Conservation (phyloP, 2,113 vertebrate species). For the Heterotilapia buettikoferi region DNA sequence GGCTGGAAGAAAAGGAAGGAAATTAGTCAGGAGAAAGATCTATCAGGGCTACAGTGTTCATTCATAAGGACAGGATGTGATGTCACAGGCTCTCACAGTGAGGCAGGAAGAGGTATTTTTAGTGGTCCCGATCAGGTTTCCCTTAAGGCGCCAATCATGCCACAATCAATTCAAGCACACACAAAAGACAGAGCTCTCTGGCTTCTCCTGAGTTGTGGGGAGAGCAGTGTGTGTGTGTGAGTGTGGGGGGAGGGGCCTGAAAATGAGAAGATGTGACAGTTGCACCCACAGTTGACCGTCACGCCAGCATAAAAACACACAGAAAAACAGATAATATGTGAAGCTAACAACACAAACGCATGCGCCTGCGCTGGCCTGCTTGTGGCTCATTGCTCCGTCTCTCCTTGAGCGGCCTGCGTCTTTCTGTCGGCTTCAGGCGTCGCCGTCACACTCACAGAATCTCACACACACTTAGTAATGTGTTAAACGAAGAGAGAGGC, state of each 20-base stretch:
- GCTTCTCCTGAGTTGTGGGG: background rate
- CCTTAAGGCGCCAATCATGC: constrained; percentile 4
- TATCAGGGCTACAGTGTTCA: constrained; percentile 5
- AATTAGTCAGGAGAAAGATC: background rate
- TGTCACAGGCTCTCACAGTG: constrained; percentile 36
- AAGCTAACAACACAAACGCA: background rate
- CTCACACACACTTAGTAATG: constrained; percentile 15
- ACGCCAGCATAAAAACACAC: background rate
- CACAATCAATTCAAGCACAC: constrained; percentile 17
- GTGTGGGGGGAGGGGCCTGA: background rate
- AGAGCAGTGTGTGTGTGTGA: background rate
- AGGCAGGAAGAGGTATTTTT: constrained; percentile 66
- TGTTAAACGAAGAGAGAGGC: constrained; percentile 44
- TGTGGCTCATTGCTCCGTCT: background rate
- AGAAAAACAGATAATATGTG: background rate
- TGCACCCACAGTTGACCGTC: background rate
- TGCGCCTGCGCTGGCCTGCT: background rate
- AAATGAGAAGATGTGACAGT: constrained; percentile 23
- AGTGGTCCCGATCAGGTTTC: constrained; percentile 54
- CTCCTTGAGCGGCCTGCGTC: constrained; percentile 58
- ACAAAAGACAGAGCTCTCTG: background rate
- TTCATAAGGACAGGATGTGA: constrained; percentile 61
- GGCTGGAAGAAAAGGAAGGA: constrained; percentile 7
- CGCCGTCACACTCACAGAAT: background rate
- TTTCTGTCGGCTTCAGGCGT: constrained; percentile 10